phyloP scores from a whole-genome alignment of 2,888 invertebrate genomes.

The Watsonalla binaria region DNA sequence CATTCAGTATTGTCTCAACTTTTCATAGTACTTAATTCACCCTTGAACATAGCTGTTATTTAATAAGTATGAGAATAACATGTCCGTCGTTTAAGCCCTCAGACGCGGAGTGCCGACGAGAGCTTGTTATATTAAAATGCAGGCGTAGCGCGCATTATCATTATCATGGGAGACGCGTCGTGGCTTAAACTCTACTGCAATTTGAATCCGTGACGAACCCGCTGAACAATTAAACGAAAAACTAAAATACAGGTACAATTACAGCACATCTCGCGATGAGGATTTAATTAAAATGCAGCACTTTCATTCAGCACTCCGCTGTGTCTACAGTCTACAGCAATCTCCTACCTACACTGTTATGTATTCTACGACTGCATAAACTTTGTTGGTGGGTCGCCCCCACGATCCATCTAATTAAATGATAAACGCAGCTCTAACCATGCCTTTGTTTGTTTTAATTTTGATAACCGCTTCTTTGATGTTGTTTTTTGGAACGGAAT shows the following conservation, averaged over 20 bases:
- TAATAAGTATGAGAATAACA: conserved; percentile 12
- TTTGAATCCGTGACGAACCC: conserved; percentile 33
- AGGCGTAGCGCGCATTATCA: conserved; percentile 35
- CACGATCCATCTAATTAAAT: conserved; percentile 44
- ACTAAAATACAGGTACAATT: conserved; percentile 11
- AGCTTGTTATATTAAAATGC: conserved; percentile 36
- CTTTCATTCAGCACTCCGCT: conserved; percentile 32
- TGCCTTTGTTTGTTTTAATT: conserved; percentile 26
- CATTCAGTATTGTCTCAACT: no score
- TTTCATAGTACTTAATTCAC: no score
- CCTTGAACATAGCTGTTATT: no score
- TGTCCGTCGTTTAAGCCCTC: conserved; percentile 18
- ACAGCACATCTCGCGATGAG: conserved; percentile 39
- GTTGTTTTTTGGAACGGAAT: conserved; percentile 19
- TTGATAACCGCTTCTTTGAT: conserved; percentile 32
- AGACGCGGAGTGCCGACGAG: conserved; percentile 17
- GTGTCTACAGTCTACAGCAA: conserved; percentile 8
- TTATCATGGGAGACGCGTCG: conserved; percentile 32
- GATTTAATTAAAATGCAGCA: conserved; percentile 61
- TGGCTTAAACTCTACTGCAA: conserved; percentile 36
- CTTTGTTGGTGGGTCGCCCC: conserved; percentile 9
- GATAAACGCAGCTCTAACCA: conserved; percentile 33
- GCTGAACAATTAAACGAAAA: conserved; percentile 33
- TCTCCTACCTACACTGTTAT: conserved; percentile 7
- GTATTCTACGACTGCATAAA: conserved; percentile 9